phyloP scores from a whole-genome alignment of 1,140 invertebrate species.

The Cephus cinctus region DNA sequence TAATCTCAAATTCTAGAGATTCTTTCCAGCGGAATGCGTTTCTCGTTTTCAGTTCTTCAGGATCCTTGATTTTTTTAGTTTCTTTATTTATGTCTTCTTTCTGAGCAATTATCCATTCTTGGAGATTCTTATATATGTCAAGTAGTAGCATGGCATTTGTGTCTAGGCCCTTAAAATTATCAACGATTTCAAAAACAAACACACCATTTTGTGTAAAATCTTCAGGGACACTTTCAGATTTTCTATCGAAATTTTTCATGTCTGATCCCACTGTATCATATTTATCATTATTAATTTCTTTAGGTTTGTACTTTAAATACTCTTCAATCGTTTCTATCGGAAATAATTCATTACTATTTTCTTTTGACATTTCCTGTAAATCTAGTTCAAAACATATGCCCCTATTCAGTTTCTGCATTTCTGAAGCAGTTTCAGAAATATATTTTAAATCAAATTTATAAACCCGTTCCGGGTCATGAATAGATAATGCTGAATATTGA shows the following conservation, averaged over 20 bases:
- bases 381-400: slow-evolving; percentile 23
- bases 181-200: background rate
- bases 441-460: slow-evolving; percentile 18
- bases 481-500: background rate
- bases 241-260: slow-evolving; percentile 1
- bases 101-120: background rate
- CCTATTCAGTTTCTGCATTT: slow-evolving; percentile 29
- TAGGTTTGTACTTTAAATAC: slow-evolving; percentile 15
- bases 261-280: background rate
- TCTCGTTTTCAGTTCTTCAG: slow-evolving; percentile 20
- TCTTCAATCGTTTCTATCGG: slow-evolving; percentile 16
- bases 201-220: slow-evolving; percentile 7
- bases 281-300: slow-evolving; percentile 8
- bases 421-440: slow-evolving; percentile 13
- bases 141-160: background rate
- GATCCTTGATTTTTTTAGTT: background rate
- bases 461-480: slow-evolving; percentile 7
- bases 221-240: slow-evolving; percentile 3
- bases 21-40: slow-evolving; percentile 37
- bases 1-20: slow-evolving; percentile 39
- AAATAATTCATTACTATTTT: slow-evolving; percentile 9
- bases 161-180: slow-evolving; percentile 3
- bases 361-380: slow-evolving; percentile 20
- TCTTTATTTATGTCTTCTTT: background rate
- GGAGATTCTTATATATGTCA: background rate